These are phyloP conservation scores for Halcyon smyrnensis DNA, from an alignment of 2,797 vertebrate genomes.

Conservation along the genomic window DNA sequence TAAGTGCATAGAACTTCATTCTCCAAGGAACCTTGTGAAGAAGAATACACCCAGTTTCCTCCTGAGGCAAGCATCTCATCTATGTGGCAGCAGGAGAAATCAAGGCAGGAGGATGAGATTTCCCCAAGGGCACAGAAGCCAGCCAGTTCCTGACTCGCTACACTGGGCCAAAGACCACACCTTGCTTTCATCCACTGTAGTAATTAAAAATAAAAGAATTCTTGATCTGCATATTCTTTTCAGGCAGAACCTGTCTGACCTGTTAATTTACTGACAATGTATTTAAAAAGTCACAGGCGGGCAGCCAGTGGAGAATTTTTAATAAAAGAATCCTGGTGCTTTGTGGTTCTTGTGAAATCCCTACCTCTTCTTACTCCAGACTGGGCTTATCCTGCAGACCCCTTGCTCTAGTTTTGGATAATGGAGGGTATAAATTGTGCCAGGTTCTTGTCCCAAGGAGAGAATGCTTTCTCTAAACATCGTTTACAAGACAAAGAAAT, in stretches of 20 bases:
- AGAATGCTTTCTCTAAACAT: background rate
- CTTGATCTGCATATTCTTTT: background rate
- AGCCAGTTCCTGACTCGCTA: conserved; percentile 27
- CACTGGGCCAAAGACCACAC: conserved; percentile 1
- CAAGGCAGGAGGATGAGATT: conserved; percentile 11
- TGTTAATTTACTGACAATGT: conserved; percentile 29
- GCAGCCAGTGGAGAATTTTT: background rate
- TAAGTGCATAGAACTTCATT: fast-evolving
- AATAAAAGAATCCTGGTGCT: background rate
- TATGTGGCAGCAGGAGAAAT: background rate
- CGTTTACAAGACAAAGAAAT: background rate
- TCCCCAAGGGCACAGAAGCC: conserved; percentile 40
- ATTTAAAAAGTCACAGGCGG: conserved; percentile 16
- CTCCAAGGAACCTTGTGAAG: background rate
- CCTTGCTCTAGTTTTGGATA: background rate
- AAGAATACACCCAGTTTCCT: fast-evolving
- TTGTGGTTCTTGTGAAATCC: background rate
- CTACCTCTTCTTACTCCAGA: background rate
- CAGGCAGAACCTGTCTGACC: conserved; percentile 67
- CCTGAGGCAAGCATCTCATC: background rate
- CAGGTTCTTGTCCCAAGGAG: background rate
- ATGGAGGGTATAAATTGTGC: background rate
- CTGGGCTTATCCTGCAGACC: background rate
- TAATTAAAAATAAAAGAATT: conserved; percentile 58
- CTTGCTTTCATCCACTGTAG: conserved; percentile 59